Percentiles rank a stretch among this genome's conserved stretches.
phyloP scores from a whole-genome alignment of 37 sponge, comb jelly and placozoan genomes.

The Beroe ovata region DNA sequence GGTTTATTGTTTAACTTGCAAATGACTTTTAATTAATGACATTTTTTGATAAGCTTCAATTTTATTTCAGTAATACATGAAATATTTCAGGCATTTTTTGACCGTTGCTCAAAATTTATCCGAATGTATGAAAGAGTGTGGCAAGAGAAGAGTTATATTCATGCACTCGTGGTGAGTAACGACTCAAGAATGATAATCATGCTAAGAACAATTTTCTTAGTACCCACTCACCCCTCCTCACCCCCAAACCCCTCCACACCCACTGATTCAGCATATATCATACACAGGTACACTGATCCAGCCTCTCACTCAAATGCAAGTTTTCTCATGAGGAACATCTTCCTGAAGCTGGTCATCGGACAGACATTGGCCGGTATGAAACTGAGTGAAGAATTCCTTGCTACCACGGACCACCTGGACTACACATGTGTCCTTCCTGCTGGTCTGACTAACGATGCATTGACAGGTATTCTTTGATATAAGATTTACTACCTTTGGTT shows the following conservation, averaged over 20 bases:
- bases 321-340: slow-evolving; percentile 1
- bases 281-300: slow-evolving; percentile 46
- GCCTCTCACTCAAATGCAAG: not conserved
- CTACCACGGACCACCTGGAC: slow-evolving; percentile 45
- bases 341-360: slow-evolving; percentile 25
- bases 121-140: slow-evolving; percentile 31
- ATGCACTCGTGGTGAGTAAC: slow-evolving; percentile 64
- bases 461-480: too few relatives aligned
- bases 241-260: too few relatives aligned
- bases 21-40: too few relatives aligned
- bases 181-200: too few relatives aligned
- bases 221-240: not conserved
- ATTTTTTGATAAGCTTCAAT: slow-evolving; percentile 1
- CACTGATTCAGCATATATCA: too few relatives aligned
- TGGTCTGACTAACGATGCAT: slow-evolving; percentile 40
- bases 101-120: not conserved
- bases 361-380: slow-evolving; percentile 50
- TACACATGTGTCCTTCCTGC: slow-evolving; percentile 54
- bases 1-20: too few relatives aligned
- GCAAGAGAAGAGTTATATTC: slow-evolving; percentile 51
- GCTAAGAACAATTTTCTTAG: too few relatives aligned
- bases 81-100: slow-evolving; percentile 15
- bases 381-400: slow-evolving; percentile 5
- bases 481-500: too few relatives aligned
- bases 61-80: too few relatives aligned